Percentiles rank a stretch among this genome's conserved stretches.
These are phyloP conservation scores for Apis dorsata DNA, from an alignment of 1,140 invertebrate genomes.

Conservation along the genomic window DNA sequence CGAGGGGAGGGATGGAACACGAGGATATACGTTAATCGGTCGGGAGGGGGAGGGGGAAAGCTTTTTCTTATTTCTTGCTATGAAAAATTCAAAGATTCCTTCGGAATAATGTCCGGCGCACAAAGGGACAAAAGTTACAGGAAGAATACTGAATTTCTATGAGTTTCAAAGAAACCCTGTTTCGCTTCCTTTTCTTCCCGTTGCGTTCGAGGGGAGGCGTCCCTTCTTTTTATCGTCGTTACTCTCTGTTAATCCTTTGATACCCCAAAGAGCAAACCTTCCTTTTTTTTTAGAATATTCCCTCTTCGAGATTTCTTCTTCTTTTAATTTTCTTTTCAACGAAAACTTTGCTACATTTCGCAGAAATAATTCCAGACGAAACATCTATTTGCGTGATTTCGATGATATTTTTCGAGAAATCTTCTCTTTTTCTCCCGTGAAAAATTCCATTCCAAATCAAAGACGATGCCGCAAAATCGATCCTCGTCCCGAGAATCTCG, in stretches of 20 bases:
- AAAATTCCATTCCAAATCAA: too few species aligned
- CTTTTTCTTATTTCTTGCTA: not conserved
- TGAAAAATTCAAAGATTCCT: not conserved
- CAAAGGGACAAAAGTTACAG: not conserved
- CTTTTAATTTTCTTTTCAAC: not conserved
- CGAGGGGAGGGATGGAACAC: not conserved
- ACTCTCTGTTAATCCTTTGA: conserved; percentile 5
- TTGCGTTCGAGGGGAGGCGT: not conserved
- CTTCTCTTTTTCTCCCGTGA: too few species aligned
- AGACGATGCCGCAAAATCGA: too few species aligned
- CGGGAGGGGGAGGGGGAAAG: too few species aligned
- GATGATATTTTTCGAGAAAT: too few species aligned
- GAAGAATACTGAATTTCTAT: not conserved
- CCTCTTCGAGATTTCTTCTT: too few species aligned
- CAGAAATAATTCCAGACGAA: too few species aligned
- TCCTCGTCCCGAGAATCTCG: too few species aligned
- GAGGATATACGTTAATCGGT: not conserved
- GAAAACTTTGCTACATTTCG: not conserved
- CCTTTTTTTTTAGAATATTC: too few species aligned
- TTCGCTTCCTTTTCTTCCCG: not conserved
- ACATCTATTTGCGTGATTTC: too few species aligned
- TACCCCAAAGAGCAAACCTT: not conserved
- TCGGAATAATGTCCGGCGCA: not conserved
- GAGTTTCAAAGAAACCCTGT: not conserved
- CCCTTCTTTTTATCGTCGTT: not conserved